phyloP scores from a whole-genome alignment of 2,113 vertebrate species.

The Anser brachyrhynchus region DNA sequence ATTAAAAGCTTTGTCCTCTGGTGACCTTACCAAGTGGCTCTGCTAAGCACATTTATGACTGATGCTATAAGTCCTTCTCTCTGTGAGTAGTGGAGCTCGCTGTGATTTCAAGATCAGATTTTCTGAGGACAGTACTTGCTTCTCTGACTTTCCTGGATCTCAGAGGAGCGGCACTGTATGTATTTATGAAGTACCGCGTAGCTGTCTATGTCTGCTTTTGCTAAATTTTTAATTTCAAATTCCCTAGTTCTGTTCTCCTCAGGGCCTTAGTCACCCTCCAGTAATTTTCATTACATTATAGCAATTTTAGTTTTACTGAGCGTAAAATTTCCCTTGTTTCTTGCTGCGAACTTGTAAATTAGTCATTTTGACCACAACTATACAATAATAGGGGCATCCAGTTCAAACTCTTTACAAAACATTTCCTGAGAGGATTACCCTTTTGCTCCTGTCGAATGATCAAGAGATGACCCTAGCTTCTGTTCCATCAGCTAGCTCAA shows the following conservation, averaged over 20 bases:
- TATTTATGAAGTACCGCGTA: background rate
- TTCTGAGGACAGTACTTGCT: background rate
- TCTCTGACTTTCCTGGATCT: background rate
- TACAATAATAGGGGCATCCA: slow-evolving; percentile 16
- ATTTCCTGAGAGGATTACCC: slow-evolving; percentile 38
- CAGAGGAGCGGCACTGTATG: accelerated
- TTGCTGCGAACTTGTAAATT: slow-evolving; percentile 47
- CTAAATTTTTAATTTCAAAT: slow-evolving; percentile 59
- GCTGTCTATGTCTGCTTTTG: slow-evolving; percentile 39
- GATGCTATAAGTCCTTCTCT: background rate
- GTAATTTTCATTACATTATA: slow-evolving; percentile 44
- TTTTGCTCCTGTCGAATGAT: slow-evolving; percentile 16
- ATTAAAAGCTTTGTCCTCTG: slow-evolving; percentile 17
- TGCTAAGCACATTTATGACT: background rate
- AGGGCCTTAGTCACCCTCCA: background rate
- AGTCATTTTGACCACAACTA: slow-evolving; percentile 18
- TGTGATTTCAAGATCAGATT: background rate
- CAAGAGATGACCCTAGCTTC: slow-evolving; percentile 43
- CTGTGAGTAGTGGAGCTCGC: background rate
- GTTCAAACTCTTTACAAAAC: slow-evolving; percentile 36
- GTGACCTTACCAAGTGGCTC: background rate
- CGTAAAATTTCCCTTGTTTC: slow-evolving; percentile 48
- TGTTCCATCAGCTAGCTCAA: background rate
- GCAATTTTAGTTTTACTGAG: slow-evolving; percentile 45
- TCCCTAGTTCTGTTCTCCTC: background rate